These are phyloP conservation scores for Cranoglanis bouderius DNA, from an alignment of 2,113 vertebrate genomes.

Conservation along the genomic window DNA sequence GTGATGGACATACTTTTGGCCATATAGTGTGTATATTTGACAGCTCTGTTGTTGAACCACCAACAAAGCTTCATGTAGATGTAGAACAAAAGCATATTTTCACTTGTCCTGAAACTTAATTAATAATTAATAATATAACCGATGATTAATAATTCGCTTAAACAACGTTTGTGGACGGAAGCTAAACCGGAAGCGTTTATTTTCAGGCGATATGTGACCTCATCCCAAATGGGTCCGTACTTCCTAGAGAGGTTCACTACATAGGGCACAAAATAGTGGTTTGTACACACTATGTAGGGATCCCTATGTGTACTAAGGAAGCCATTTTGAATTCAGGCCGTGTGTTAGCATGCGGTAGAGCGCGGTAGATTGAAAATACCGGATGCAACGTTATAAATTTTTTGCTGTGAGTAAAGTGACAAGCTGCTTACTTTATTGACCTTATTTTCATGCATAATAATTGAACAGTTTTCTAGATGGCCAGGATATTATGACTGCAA, in stretches of 20 bases:
- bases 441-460: background rate
- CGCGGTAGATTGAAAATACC: background rate
- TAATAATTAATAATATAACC: background rate
- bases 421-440: background rate
- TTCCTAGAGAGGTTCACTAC: background rate
- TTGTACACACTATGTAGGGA: background rate
- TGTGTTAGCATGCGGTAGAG: conserved; percentile 5
- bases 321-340: background rate
- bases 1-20: background rate
- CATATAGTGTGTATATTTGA: background rate
- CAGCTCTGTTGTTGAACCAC: too few species aligned
- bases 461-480: too few species aligned
- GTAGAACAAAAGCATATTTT: background rate
- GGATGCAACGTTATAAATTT: too few species aligned
- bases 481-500: background rate
- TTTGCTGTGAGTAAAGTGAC: background rate
- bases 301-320: background rate
- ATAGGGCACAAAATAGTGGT: background rate
- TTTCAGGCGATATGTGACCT: background rate
- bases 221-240: background rate
- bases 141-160: background rate
- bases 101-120: background rate
- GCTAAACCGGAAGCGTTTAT: background rate
- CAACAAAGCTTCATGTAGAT: background rate
- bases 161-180: too few species aligned